phyloP scores from a whole-genome alignment of 2,888 invertebrate species.

The Metellina segmentata region DNA sequence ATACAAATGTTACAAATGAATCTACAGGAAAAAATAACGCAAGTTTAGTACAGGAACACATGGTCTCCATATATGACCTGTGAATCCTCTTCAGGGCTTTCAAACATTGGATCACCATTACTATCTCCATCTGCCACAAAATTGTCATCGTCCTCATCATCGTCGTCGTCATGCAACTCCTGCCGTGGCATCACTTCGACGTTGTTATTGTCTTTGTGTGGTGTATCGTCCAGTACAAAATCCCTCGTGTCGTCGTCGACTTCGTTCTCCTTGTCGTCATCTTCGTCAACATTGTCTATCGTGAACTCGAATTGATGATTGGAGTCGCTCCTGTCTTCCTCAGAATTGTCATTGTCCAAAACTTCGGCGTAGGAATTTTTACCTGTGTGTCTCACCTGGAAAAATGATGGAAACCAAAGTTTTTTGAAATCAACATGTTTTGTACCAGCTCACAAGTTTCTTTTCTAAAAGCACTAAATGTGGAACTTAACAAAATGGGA shows the following conservation, averaged over 20 bases:
- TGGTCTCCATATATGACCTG: conserved; percentile 71
- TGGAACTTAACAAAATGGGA: no score
- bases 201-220: conserved; percentile 16
- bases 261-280: conserved; percentile 13
- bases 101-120: conserved; percentile 46
- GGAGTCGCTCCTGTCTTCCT: conserved; percentile 16
- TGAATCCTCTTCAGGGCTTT: conserved; percentile 62
- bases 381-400: conserved; percentile 66
- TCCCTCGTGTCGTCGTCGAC: conserved; percentile 45
- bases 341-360: conserved; percentile 29
- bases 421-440: not conserved
- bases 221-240: conserved; percentile 53
- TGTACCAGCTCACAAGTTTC: not conserved
- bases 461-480: no score
- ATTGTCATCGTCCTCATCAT: conserved; percentile 47
- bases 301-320: conserved; percentile 56
- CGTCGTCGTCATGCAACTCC: not conserved
- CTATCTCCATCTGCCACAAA: not conserved
- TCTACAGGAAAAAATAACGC: conserved; percentile 5
- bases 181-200: conserved; percentile 15
- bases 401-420: not conserved
- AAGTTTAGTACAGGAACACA: conserved; percentile 63
- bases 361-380: conserved; percentile 46
- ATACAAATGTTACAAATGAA: conserved; percentile 1
- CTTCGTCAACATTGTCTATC: conserved; percentile 45